Evolutionary conservation across 1,140 invertebrate species (phyloP).

Genomic region (Nephotettix cincticeps): DNA sequence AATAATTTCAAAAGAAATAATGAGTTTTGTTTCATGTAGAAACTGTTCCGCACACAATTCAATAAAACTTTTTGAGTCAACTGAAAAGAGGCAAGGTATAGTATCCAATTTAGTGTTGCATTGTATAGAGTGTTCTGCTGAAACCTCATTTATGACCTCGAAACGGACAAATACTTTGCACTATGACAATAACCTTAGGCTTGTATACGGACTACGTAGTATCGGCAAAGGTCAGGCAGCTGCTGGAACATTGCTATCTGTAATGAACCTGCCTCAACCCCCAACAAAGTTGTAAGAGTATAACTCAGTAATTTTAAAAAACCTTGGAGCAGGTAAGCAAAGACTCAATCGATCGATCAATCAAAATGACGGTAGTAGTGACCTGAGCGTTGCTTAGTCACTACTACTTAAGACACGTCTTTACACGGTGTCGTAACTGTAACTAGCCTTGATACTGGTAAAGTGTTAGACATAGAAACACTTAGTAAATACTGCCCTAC

Average conservation of each 20-base stretch:
- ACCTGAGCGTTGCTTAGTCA: conserved; percentile 8
- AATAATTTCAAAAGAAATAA: background rate
- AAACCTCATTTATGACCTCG: conserved; percentile 4
- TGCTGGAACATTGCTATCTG: conserved; percentile 1
- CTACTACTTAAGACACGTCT: conserved; percentile 7
- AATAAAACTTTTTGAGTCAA: background rate
- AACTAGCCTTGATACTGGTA: conserved; percentile 24
- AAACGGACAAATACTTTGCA: background rate
- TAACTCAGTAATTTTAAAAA: background rate
- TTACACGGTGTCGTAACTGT: conserved; percentile 15
- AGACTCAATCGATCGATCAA: conserved; percentile 11
- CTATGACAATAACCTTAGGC: background rate
- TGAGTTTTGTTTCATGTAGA: background rate
- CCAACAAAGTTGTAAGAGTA: background rate
- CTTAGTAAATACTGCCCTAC: conserved; percentile 21
- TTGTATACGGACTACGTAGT: conserved; percentile 13
- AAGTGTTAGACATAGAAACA: conserved; percentile 31
- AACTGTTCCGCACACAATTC: background rate
- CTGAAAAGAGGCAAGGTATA: background rate
- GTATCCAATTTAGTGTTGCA: background rate
- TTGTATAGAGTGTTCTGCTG: conserved; percentile 2
- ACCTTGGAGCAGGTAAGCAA: conserved; percentile 3
- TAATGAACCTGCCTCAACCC: conserved; percentile 10
- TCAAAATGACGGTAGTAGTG: conserved; percentile 11
- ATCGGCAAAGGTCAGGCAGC: conserved; percentile 20